Evolutionary conservation across 2,888 invertebrate genomes (phyloP).

Genomic region (Selenia dentaria): DNA sequence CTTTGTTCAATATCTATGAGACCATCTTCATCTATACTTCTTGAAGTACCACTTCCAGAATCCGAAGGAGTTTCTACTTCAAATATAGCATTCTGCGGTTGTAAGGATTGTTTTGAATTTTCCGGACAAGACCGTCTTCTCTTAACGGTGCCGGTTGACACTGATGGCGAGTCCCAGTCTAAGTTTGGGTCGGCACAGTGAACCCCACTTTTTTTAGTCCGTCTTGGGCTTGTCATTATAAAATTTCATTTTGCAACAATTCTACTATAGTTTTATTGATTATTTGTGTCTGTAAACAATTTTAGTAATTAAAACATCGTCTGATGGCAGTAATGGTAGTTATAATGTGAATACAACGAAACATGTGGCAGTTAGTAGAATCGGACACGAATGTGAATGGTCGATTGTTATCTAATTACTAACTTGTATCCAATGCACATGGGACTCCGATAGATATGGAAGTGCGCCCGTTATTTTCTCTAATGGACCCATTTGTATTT

Average conservation of each 20-base stretch:
- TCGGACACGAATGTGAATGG: constrained; percentile 60
- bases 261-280: constrained; percentile 33
- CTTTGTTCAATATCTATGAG: constrained; percentile 75
- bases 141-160: constrained; percentile 89
- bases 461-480: constrained; percentile 58
- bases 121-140: constrained; percentile 84
- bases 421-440: constrained; percentile 67
- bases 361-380: constrained; percentile 58
- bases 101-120: constrained; percentile 48
- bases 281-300: constrained; percentile 18
- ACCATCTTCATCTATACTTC: constrained; percentile 66
- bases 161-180: constrained; percentile 90
- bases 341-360: constrained; percentile 26
- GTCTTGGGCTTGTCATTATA: constrained; percentile 83
- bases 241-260: constrained; percentile 60
- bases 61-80: constrained; percentile 74
- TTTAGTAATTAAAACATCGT: constrained; percentile 53
- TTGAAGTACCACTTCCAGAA: constrained; percentile 70
- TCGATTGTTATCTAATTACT: constrained; percentile 80
- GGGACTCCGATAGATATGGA: constrained; percentile 57
- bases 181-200: constrained; percentile 70
- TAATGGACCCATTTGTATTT: constrained; percentile 64
- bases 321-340: constrained; percentile 42
- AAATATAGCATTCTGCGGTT: constrained; percentile 57
- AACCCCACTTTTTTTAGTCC: constrained; percentile 69